Base-by-base conservation (phyloP, 2,113 vertebrate species). In the Corythornis vintsioides region DNA sequence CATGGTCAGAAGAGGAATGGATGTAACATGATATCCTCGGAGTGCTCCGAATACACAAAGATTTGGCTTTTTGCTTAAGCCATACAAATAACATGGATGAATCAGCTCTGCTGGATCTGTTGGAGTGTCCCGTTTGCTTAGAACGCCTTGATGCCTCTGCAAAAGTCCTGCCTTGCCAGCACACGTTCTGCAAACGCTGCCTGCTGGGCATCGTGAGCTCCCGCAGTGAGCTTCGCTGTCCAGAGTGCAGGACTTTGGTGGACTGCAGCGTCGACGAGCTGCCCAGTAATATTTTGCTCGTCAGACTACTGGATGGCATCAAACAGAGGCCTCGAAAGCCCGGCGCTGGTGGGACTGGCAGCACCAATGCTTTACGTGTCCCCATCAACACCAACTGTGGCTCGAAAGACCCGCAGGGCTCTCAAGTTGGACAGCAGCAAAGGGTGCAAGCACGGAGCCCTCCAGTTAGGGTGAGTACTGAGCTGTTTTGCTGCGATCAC, bases 51-150 rank as follows among this genome's bases (percentile, higher is more conserved):
- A 95, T 79, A 71, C 52, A 87, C 92, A 57, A 94, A 96, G 92
- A 92, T 95, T 42, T 82, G 66, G 57, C 67, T 73, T 91, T 90
- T 93, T 85, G 61, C 31, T 87, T 90, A 74, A 96, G 17, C 89
- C 75, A 92, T 72, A 93, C 92, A 75, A 88, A 71, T 91, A 97
- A 97, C 95, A 99, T 99, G 99, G 99, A 99, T 94, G 99, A 99
- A 91, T 99, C 99, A 5, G 98, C 98, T 63, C 94, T 99, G 97
- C 92, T 99, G 98, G 99, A 99, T 97, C 97, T 99, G 87, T 97
- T 99, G 76, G 99, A 99, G 98, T 99, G 99, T 93, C 99, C 99
- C 1, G 99, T 99, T 91, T 99, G 99, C 94, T 97, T 99, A 56
- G 99, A 99, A 96, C 98, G 99, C 35, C 98, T 99, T 35, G 99